These are phyloP conservation scores for Didymodactylos carnosus DNA, from an alignment of 2,888 invertebrate species.

Conservation along the genomic window DNA sequence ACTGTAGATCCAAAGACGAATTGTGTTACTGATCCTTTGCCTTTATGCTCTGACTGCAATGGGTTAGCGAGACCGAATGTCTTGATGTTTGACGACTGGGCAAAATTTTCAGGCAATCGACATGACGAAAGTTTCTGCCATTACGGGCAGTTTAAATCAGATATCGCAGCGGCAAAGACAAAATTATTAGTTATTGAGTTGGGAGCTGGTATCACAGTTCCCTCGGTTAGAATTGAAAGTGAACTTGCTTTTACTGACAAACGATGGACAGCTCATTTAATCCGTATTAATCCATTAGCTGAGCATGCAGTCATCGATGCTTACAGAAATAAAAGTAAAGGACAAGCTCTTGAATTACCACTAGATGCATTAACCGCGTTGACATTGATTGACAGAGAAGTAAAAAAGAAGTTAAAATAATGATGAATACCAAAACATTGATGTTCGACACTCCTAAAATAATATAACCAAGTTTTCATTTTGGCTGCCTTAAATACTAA, in stretches of 20 bases:
- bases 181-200: constrained; percentile 15
- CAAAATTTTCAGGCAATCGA: constrained; percentile 7
- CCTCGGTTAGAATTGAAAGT: constrained; percentile 14
- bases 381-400: not conserved
- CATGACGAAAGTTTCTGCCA: not conserved
- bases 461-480: too few relatives aligned
- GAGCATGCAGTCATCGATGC: not conserved
- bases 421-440: too few relatives aligned
- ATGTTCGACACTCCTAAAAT: too few relatives aligned
- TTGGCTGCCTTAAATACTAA: too few relatives aligned
- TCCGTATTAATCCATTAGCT: not conserved
- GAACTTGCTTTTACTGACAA: not conserved
- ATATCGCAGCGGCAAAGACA: not conserved
- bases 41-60: not conserved
- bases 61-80: not conserved
- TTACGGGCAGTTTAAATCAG: not conserved
- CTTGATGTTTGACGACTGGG: not conserved
- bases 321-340: not conserved
- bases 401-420: not conserved
- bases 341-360: not conserved
- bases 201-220: constrained; percentile 16
- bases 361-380: not conserved
- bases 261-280: not conserved
- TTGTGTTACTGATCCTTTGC: not conserved
- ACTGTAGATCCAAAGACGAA: not conserved